Evolutionary conservation across 2,888 invertebrate species (phyloP).

Genomic region (Spilosoma lubricipeda): DNA sequence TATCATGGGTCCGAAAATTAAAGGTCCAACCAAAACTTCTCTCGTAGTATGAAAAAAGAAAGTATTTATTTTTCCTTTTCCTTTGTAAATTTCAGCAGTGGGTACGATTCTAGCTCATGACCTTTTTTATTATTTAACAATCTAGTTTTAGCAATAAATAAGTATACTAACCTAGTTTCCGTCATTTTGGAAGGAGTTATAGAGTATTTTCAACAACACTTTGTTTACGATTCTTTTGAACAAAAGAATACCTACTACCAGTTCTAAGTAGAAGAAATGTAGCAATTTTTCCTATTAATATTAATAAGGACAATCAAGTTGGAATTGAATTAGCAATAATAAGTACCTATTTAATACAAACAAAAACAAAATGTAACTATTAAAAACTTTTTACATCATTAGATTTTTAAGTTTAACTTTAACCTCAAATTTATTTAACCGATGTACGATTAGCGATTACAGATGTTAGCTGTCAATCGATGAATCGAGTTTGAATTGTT

Average conservation of each 20-base stretch:
- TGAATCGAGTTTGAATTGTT: background rate
- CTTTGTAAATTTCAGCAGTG: background rate
- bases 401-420: background rate
- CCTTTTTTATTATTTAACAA: background rate
- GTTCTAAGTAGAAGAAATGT: background rate
- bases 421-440: background rate
- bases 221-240: background rate
- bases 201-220: background rate
- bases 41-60: background rate
- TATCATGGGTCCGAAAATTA: background rate
- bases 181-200: background rate
- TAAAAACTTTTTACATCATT: background rate
- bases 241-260: background rate
- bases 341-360: background rate
- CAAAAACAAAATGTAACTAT: too few relatives aligned
- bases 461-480: background rate
- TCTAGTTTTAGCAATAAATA: background rate
- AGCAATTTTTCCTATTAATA: background rate
- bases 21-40: too few relatives aligned
- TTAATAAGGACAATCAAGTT: background rate
- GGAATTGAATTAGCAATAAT: background rate
- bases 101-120: background rate
- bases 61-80: background rate
- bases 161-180: conserved; percentile 1
- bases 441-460: background rate